Percentiles rank a stretch among this genome's conserved stretches.
These are phyloP conservation scores for Ditylenchus dipsaci DNA, from an alignment of 1,140 invertebrate species.

Conservation along the genomic window DNA sequence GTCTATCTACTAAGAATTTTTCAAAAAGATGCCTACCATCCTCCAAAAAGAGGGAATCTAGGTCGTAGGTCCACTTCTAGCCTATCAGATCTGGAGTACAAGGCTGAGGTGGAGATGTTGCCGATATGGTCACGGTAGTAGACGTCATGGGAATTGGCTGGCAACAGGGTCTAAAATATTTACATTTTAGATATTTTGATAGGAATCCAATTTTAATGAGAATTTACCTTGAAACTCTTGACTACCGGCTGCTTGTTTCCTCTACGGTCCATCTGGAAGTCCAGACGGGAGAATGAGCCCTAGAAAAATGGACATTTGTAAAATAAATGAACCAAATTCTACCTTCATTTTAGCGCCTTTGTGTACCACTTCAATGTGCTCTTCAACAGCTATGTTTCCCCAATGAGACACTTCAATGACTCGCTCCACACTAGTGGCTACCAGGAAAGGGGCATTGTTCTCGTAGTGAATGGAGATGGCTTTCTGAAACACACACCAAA, in stretches of 20 bases:
- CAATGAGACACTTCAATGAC: conserved; percentile 94
- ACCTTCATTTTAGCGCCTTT: conserved; percentile 75
- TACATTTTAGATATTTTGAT: background rate
- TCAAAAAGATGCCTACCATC: conserved; percentile 75
- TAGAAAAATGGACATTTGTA: too few species aligned
- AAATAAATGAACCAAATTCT: too few species aligned
- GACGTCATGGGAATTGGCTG: conserved; percentile 80
- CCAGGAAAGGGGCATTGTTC: conserved; percentile 90
- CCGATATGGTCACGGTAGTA: conserved; percentile 97
- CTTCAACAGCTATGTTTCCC: conserved; percentile 96
- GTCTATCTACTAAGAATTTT: too few species aligned
- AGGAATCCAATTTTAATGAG: background rate
- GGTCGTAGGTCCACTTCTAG: conserved; percentile 90
- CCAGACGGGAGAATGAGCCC: conserved; percentile 53
- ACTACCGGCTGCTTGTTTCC: conserved; percentile 47
- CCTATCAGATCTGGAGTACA: conserved; percentile 71
- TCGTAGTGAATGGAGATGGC: conserved; percentile 76
- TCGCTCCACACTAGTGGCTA: conserved; percentile 77
- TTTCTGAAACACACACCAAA: conserved; percentile 25
- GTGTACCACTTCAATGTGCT: conserved; percentile 83
- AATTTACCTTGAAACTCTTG: conserved; percentile 45
- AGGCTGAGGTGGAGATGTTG: conserved; percentile 95
- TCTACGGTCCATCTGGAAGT: conserved; percentile 54
- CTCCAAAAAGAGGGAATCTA: conserved; percentile 93
- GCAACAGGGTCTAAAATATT: conserved; percentile 71